Evolutionary conservation across 1,140 invertebrate species (phyloP).

Genomic region (Xylocopa sonorina): DNA sequence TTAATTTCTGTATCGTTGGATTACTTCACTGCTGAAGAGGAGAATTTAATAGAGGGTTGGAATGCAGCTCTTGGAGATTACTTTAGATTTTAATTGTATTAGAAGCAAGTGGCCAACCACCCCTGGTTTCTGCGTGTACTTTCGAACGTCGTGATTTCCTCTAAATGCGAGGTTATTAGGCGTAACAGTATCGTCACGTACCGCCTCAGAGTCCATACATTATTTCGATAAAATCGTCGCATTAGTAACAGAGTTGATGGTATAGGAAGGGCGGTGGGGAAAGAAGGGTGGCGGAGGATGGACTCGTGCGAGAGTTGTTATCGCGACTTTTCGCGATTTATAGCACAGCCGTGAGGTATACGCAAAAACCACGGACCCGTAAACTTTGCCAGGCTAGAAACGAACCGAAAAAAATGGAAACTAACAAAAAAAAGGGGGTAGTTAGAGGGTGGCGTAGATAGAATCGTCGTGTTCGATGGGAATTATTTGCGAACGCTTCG

Average conservation of each 20-base stretch:
- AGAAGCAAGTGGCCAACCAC: no score
- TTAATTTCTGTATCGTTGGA: no score
- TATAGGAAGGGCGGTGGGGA: neutral
- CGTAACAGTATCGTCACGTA: conserved; percentile 48
- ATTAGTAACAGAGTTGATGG: conserved; percentile 48
- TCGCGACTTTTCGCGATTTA: conserved; percentile 54
- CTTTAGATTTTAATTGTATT: neutral
- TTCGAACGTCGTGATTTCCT: neutral
- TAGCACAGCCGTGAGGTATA: conserved; percentile 49
- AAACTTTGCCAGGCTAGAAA: conserved; percentile 30
- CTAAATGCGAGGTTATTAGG: conserved; percentile 26
- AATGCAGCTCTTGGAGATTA: no score
- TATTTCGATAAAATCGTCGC: conserved; percentile 54
- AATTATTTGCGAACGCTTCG: no score
- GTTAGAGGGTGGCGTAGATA: no score
- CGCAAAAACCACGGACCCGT: conserved; percentile 53
- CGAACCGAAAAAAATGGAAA: neutral
- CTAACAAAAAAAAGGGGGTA: neutral
- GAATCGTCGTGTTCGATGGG: no score
- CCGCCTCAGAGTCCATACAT: neutral
- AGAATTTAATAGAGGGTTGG: no score
- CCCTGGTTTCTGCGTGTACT: no score
- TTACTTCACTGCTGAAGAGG: no score
- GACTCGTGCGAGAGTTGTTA: conserved; percentile 53
- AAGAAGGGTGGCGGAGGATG: conserved; percentile 15